Percentiles rank a stretch among this genome's conserved stretches.
Conservation (phyloP, 2,797 vertebrate genomes). For the Linurgus olivaceus region DNA sequence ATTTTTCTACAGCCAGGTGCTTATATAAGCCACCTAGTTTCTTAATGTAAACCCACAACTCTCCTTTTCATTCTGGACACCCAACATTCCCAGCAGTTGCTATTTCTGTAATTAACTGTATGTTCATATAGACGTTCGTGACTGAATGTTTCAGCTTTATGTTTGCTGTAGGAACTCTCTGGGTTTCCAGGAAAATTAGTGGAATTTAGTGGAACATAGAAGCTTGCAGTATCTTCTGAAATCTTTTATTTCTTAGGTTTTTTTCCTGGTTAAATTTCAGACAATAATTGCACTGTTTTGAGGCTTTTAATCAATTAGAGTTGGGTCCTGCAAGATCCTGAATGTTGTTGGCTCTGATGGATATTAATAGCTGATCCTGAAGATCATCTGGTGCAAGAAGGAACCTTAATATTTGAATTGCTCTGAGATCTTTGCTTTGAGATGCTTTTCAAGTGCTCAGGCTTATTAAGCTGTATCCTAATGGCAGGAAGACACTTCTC, state of each 20-base stretch:
- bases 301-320: background rate
- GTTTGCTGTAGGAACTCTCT: background rate
- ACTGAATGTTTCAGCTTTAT: background rate
- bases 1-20: background rate
- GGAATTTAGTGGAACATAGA: background rate
- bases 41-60: background rate
- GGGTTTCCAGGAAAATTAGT: background rate
- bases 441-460: background rate
- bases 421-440: slow-evolving; percentile 1
- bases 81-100: background rate
- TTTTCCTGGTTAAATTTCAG: background rate
- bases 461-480: background rate
- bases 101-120: background rate
- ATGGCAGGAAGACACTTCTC: background rate
- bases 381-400: background rate
- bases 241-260: background rate
- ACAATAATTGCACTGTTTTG: background rate
- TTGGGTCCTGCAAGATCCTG: background rate
- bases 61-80: background rate
- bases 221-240: background rate
- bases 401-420: background rate
- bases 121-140: background rate
- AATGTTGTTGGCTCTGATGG: background rate
- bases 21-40: background rate
- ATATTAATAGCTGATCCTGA: background rate